These are phyloP conservation scores for Coryphaenoides rupestris DNA, from an alignment of 2,113 vertebrate species.

Conservation along the genomic window DNA sequence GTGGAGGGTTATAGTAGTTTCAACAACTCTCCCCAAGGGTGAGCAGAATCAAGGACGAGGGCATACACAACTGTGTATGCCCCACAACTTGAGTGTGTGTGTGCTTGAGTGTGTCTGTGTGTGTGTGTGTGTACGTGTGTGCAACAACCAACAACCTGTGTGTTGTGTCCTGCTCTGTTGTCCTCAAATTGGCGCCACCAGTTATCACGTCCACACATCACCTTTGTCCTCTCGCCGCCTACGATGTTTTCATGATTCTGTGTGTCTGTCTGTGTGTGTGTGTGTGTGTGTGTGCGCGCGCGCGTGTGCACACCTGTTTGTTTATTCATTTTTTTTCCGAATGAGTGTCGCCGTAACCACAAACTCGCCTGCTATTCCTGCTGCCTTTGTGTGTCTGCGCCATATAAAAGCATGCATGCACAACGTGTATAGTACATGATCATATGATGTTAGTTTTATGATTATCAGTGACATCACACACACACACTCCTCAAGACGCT, in stretches of 20 bases:
- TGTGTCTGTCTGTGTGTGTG: slow-evolving; percentile 46
- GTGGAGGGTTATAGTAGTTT: too few relatives aligned
- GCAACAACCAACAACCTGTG: too few relatives aligned
- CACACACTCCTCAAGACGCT: too few relatives aligned
- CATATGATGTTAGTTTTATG: too few relatives aligned
- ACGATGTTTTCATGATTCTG: slow-evolving; percentile 35
- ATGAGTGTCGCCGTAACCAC: too few relatives aligned
- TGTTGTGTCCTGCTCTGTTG: slow-evolving; percentile 69
- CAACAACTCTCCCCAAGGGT: too few relatives aligned
- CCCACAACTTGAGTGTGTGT: slow-evolving; percentile 83
- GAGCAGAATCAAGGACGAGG: too few relatives aligned
- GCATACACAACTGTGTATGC: slow-evolving; percentile 56
- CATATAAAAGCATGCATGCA: too few relatives aligned
- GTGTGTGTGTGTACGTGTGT: slow-evolving; percentile 51
- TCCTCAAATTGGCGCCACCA: slow-evolving; percentile 71
- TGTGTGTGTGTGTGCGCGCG: neutral
- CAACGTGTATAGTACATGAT: too few relatives aligned
- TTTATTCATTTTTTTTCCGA: neutral
- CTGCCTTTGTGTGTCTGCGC: too few relatives aligned
- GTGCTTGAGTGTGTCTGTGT: slow-evolving; percentile 19
- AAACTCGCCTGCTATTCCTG: too few relatives aligned
- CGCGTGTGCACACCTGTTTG: neutral
- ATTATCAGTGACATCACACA: too few relatives aligned
- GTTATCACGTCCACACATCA: slow-evolving; percentile 76
- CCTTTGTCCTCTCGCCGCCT: slow-evolving; percentile 78